Conservation (phyloP, 2,888 invertebrate genomes). For the Brachylomia viminalis region DNA sequence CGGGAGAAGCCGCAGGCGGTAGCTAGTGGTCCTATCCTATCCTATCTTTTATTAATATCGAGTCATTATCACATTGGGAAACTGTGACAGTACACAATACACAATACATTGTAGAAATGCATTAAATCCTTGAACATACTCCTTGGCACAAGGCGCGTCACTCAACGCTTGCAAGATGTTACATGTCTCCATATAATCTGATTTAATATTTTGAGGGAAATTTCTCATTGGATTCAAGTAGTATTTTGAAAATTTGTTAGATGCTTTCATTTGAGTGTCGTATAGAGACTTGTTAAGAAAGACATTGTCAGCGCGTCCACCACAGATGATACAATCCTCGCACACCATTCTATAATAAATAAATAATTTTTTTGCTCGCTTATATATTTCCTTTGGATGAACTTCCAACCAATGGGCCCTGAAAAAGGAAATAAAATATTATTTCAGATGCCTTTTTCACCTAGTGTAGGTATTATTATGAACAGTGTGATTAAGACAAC, state of each 20-base stretch:
- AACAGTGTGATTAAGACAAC: no score
- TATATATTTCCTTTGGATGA: fast-evolving
- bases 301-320: conserved; percentile 16
- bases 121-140: neutral
- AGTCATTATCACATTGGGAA: conserved; percentile 25
- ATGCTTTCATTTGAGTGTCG: conserved; percentile 9
- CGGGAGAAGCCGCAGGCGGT: no score
- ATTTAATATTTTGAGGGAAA: neutral
- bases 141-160: conserved; percentile 31
- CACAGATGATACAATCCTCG: conserved; percentile 35
- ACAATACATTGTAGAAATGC: conserved; percentile 32
- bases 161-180: conserved; percentile 18
- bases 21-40: neutral
- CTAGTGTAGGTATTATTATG: no score
- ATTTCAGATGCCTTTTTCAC: neutral
- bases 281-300: neutral
- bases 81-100: neutral
- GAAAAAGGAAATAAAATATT: conserved; percentile 21
- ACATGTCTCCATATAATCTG: conserved; percentile 22
- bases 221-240: neutral
- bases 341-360: conserved; percentile 28
- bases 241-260: neutral
- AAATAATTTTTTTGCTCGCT: neutral
- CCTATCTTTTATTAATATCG: neutral
- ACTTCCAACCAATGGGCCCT: conserved; percentile 50